A percentile compares a stretch with the other conserved stretches of the same genome.
Conservation (phyloP, 2,113 vertebrate species). For the Colaptes auratus region DNA sequence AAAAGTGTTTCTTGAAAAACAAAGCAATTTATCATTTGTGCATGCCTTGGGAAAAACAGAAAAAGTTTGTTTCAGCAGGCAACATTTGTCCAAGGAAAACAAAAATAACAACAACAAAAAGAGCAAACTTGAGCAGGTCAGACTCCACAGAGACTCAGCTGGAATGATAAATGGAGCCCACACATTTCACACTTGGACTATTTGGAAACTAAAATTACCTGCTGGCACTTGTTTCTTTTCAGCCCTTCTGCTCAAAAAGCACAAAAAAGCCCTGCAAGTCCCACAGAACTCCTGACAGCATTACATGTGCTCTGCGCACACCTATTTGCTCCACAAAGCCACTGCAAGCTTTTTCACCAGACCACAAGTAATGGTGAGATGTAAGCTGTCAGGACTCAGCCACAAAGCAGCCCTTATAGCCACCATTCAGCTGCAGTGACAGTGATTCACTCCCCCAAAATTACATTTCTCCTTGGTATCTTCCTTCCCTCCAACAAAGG, state of each 20-base stretch:
- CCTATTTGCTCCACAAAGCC: background rate
- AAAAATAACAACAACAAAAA: background rate
- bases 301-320: background rate
- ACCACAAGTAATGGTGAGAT: background rate
- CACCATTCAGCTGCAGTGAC: background rate
- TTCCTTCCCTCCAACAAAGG: background rate
- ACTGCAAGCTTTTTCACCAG: background rate
- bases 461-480: background rate
- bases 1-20: conserved; percentile 43
- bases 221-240: background rate
- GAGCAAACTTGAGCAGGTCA: background rate
- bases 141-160: background rate
- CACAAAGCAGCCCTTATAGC: background rate
- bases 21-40: conserved; percentile 51
- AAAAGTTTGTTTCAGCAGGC: conserved; percentile 12
- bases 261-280: background rate
- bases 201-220: background rate
- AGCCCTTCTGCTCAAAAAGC: background rate
- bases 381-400: background rate
- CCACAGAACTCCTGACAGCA: background rate
- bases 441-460: background rate
- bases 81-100: conserved; percentile 32
- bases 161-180: conserved; percentile 35
- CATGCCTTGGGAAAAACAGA: conserved; percentile 6
- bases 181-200: background rate